Evolutionary conservation across 2,113 vertebrate genomes (phyloP), one percentile per base, ranked within the genome.

Genomic region (Semnornis frantzii): DNA sequence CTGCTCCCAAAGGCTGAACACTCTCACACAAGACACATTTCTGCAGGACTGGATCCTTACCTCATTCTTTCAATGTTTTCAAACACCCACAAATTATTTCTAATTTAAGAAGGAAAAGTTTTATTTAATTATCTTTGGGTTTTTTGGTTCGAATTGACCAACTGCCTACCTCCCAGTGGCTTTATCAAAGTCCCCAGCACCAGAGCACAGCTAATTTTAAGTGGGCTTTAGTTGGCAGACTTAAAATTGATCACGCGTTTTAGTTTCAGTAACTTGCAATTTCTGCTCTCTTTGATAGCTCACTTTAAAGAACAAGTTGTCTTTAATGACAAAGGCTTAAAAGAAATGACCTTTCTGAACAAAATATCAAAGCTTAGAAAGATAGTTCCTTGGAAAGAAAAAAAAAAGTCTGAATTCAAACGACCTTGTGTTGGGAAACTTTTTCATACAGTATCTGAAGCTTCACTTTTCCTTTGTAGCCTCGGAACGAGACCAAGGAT

Each of bases 291-390:
- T 98, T 98, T 98, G 97, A 98, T 98, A 98, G 94, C 24, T 4
- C 86, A 82, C 97, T 98, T 98, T 98, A 97, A 98, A 98, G 97
- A 97, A 95, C 94, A 96, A 98, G 96, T 83, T 31, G 64, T 94
- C 96, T 98, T 97, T 98, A 98, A 98, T 97, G 97, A 97, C 97
- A 97, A 98, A 96, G 94, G 96, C 97, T 98, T 97, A 96, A 97
- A 98, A 98, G 97, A 97, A 97, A 96, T 69, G 96, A 98, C 97
- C 97, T 97, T 97, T 97, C 96, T 96, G 97, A 97, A 96, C 91
- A 97, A 97, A 97, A 97, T 97, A 97, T 97, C 96, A 98, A 98
- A 98, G 97, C 96, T 72, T 84, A 84, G 94, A 88, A 94, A 97
- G 96, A 97, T 6, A 85, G 95, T 90, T 96, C 96, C 97, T 97